A percentile compares a stretch with the other conserved stretches of the same genome.
phyloP scores from a whole-genome alignment of 2,797 vertebrate genomes.

The Amazona ochrocephala region DNA sequence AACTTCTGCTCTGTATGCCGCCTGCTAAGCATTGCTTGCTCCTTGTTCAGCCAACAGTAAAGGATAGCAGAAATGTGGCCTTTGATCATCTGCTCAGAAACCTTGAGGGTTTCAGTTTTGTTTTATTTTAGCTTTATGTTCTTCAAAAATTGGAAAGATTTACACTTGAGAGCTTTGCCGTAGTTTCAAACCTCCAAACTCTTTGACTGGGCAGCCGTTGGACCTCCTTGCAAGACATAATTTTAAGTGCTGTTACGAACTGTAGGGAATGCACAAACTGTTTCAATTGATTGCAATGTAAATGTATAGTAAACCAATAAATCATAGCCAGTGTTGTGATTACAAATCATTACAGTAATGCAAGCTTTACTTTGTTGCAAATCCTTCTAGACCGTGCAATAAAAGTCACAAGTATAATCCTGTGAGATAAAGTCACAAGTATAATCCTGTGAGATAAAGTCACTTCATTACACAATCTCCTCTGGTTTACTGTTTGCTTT shows the following conservation, averaged over 20 bases:
- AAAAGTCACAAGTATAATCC: slow-evolving; percentile 64
- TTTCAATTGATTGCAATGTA: slow-evolving; percentile 22
- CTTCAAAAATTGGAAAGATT: neutral
- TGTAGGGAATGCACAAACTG: neutral
- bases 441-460: slow-evolving; percentile 66
- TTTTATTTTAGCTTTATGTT: slow-evolving; percentile 8
- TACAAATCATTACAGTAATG: slow-evolving; percentile 61
- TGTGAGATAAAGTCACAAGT: slow-evolving; percentile 55
- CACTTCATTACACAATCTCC: slow-evolving; percentile 50
- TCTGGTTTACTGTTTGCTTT: slow-evolving; percentile 62
- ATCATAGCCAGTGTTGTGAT: slow-evolving; percentile 39
- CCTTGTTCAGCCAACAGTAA: neutral
- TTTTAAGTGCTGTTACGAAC: neutral
- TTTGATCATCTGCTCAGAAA: neutral
- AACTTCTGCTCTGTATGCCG: neutral
- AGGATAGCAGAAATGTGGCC: neutral
- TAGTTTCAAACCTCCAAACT: neutral
- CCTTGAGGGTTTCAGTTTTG: neutral
- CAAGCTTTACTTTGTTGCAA: slow-evolving; percentile 56
- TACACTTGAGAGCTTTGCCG: neutral
- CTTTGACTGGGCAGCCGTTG: neutral
- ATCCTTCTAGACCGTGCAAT: slow-evolving; percentile 45
- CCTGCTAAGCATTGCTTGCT: neutral
- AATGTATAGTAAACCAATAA: slow-evolving; percentile 38
- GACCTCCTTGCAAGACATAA: neutral